phyloP scores from a whole-genome alignment of 2,888 invertebrate genomes.

The Sarcophaga subvicina region DNA sequence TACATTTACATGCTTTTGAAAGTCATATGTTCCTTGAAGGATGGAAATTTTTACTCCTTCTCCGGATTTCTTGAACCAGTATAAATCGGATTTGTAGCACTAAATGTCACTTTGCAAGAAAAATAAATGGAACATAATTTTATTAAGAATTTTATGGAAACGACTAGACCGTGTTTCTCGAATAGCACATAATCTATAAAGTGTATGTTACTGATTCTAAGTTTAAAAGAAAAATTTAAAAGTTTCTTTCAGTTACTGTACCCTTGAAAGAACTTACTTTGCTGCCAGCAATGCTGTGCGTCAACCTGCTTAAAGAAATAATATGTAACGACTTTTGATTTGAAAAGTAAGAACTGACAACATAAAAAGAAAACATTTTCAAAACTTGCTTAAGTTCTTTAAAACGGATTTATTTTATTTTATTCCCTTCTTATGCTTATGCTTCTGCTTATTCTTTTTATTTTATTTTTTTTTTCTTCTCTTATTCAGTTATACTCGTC shows the following conservation, averaged over 20 bases:
- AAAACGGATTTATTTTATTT: slow-evolving; percentile 64
- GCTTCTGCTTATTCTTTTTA: not conserved
- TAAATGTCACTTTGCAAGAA: too few relatives aligned
- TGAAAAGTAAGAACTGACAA: slow-evolving; percentile 41
- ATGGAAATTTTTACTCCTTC: too few relatives aligned
- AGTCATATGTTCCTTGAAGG: too few relatives aligned
- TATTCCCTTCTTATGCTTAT: slow-evolving; percentile 8
- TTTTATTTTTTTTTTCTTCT: slow-evolving; percentile 28
- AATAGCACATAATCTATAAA: too few relatives aligned
- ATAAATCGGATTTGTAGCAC: too few relatives aligned
- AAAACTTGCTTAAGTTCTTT: slow-evolving; percentile 55
- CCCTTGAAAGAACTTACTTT: not conserved
- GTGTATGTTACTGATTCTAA: too few relatives aligned
- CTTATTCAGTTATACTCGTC: slow-evolving; percentile 8
- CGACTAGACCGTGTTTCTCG: too few relatives aligned
- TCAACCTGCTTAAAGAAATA: not conserved
- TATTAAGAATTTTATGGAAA: too few relatives aligned
- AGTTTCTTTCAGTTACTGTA: not conserved
- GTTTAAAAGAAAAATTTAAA: not conserved
- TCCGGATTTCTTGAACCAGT: too few relatives aligned
- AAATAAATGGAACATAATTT: too few relatives aligned
- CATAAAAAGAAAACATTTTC: slow-evolving; percentile 35
- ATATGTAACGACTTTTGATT: not conserved
- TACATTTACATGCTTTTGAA: too few relatives aligned
- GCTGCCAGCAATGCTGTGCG: not conserved